Evolutionary conservation across 2,888 invertebrate species (phyloP).

Genomic region (Heliconius aoede): DNA sequence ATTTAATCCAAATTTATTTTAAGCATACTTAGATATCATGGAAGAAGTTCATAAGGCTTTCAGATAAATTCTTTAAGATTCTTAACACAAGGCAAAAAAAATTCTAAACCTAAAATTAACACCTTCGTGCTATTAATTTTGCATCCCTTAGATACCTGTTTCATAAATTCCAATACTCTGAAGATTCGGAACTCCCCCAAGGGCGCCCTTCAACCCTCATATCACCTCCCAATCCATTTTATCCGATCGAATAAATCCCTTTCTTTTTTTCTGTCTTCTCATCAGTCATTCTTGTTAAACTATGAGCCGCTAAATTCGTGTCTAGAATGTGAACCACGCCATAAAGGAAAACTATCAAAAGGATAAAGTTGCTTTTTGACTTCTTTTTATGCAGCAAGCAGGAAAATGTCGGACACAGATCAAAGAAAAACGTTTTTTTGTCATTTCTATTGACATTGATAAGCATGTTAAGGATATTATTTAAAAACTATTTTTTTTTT

Average conservation of each 20-base stretch:
- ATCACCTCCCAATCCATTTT: constrained; percentile 6
- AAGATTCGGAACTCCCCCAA: neutral
- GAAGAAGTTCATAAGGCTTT: neutral
- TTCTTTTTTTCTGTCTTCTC: constrained; percentile 5
- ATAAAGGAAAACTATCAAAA: neutral
- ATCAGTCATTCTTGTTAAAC: neutral
- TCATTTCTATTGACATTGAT: neutral
- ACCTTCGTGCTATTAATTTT: neutral
- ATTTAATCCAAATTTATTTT: neutral
- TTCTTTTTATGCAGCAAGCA: neutral
- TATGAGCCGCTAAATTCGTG: neutral
- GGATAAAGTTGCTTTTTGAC: neutral
- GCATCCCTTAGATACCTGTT: constrained; percentile 3
- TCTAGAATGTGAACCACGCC: neutral
- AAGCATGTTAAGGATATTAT: no score
- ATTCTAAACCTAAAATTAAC: neutral
- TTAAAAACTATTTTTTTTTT: neutral
- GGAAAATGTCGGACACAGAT: constrained; percentile 9
- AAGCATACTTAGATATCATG: neutral
- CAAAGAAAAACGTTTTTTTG: constrained; percentile 3
- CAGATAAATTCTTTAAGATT: neutral
- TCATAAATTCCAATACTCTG: constrained; percentile 8
- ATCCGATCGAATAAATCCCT: neutral
- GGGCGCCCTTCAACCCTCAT: constrained; percentile 18
- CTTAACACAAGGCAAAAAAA: neutral